Evolutionary conservation across 2,888 invertebrate species (phyloP).

Genomic region (Falcaria lacertinaria): DNA sequence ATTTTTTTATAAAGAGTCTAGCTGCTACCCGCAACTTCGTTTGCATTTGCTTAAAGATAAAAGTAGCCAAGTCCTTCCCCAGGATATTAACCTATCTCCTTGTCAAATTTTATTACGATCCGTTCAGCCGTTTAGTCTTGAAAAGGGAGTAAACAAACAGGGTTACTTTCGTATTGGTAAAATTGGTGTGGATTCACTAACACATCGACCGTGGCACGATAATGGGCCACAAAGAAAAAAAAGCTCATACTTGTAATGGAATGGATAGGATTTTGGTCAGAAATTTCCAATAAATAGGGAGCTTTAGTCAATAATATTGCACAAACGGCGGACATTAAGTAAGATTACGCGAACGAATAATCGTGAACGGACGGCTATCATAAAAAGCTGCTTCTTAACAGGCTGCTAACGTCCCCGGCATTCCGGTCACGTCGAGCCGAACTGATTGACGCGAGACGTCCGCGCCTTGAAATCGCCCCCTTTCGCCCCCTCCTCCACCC

Average conservation of each 20-base stretch:
- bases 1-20: conserved; percentile 1
- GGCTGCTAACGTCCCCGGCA: conserved; percentile 46
- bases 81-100: no score
- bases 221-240: no score
- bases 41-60: no score
- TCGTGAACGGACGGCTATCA: conserved; percentile 40
- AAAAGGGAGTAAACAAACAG: no score
- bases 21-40: no score
- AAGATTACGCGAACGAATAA: conserved; percentile 51
- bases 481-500: conserved; percentile 14
- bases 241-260: not conserved
- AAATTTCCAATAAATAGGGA: not conserved
- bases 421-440: conserved; percentile 71
- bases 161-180: no score
- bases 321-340: conserved; percentile 15
- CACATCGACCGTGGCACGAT: no score
- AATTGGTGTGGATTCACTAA: no score
- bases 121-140: no score
- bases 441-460: conserved; percentile 79
- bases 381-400: conserved; percentile 57
- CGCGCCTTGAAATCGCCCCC: conserved; percentile 41
- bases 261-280: not conserved
- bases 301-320: conserved; percentile 5
- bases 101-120: no score
- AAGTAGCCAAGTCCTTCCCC: no score